A percentile compares a stretch with the other conserved stretches of the same genome.
phyloP scores from a whole-genome alignment of 2,888 invertebrate genomes.

The Eledona agricola region DNA sequence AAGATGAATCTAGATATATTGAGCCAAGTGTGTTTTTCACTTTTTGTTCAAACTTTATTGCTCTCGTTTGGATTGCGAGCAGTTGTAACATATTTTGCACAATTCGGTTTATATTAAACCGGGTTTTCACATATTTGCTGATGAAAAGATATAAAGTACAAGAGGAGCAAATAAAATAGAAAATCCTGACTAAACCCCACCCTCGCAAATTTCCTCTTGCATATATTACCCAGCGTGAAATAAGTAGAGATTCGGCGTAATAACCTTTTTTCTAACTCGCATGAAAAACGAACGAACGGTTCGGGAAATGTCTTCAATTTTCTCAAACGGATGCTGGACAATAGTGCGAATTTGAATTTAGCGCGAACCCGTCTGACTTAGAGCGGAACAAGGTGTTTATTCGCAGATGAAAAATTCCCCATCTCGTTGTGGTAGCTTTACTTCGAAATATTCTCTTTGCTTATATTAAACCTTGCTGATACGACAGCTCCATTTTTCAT shows the following conservation, averaged over 20 bases:
- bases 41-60: constrained; percentile 4
- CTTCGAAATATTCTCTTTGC: constrained; percentile 16
- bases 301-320: constrained; percentile 23
- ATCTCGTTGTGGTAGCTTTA: constrained; percentile 8
- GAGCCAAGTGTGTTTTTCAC: constrained; percentile 1
- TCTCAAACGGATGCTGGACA: constrained; percentile 25
- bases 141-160: too few species aligned
- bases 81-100: not conserved
- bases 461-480: constrained; percentile 16
- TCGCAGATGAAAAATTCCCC: constrained; percentile 17
- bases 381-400: constrained; percentile 26
- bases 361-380: constrained; percentile 12
- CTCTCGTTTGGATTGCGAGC: not conserved
- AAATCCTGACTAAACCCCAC: too few species aligned
- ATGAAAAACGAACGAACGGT: constrained; percentile 24
- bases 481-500: constrained; percentile 15
- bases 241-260: constrained; percentile 10
- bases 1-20: too few species aligned
- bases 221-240: too few species aligned
- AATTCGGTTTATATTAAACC: too few species aligned
- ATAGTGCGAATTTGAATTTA: constrained; percentile 23
- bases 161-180: too few species aligned
- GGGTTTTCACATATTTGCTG: too few species aligned
- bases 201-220: too few species aligned
- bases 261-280: constrained; percentile 13